Conservation (phyloP, 2,888 invertebrate genomes). For the Phorcus lineatus region DNA sequence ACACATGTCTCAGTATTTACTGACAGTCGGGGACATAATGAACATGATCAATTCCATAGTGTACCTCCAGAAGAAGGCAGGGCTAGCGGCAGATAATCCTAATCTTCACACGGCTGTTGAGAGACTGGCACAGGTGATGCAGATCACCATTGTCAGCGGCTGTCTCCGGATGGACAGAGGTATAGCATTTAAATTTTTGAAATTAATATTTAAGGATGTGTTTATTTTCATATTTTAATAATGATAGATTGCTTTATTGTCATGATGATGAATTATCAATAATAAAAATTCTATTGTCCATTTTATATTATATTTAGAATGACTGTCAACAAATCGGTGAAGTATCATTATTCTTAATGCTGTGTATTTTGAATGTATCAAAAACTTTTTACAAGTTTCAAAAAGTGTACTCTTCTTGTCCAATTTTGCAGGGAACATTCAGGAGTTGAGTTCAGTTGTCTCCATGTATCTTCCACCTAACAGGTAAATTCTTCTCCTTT, state of each 20-base stretch:
- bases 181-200: conserved; percentile 50
- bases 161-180: conserved; percentile 88
- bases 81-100: conserved; percentile 39
- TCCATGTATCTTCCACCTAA: conserved; percentile 31
- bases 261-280: neutral
- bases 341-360: too few species aligned
- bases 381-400: too few species aligned
- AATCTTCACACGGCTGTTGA: conserved; percentile 82
- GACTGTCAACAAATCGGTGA: too few species aligned
- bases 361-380: too few species aligned
- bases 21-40: conserved; percentile 36
- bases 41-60: conserved; percentile 23
- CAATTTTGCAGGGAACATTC: conserved; percentile 43
- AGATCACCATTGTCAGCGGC: conserved; percentile 86
- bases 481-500: neutral
- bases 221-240: neutral
- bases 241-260: neutral
- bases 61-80: neutral
- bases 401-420: conserved; percentile 21
- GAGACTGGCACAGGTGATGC: conserved; percentile 88
- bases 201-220: too few species aligned
- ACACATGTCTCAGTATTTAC: conserved; percentile 41
- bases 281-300: neutral
- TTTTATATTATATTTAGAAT: neutral
- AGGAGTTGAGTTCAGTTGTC: neutral